Conservation (phyloP, 2,113 vertebrate species). For the Melanocharis versteri region DNA sequence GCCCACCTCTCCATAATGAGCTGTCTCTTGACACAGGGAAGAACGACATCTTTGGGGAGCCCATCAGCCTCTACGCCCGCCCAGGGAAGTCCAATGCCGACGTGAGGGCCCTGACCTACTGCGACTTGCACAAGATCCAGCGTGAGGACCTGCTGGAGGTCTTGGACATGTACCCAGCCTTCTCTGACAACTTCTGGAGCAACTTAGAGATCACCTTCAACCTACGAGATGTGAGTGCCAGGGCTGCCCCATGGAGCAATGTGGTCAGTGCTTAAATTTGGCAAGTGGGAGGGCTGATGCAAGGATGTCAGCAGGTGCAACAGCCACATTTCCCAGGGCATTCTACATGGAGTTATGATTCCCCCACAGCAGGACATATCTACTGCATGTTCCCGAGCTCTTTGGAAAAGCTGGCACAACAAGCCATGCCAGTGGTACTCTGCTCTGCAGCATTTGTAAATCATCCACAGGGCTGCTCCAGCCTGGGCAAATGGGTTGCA, state of each 20-base stretch:
- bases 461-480: neutral
- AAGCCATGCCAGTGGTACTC: neutral
- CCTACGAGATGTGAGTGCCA: slow-evolving; percentile 89
- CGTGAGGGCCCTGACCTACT: slow-evolving; percentile 93
- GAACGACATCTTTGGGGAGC: slow-evolving; percentile 96
- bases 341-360: neutral
- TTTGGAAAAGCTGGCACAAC: neutral
- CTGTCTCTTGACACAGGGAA: slow-evolving; percentile 78
- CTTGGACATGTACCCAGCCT: slow-evolving; percentile 95
- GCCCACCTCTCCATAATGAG: neutral
- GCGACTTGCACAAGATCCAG: slow-evolving; percentile 95
- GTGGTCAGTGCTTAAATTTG: neutral
- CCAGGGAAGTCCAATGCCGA: slow-evolving; percentile 93
- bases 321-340: neutral
- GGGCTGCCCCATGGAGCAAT: neutral
- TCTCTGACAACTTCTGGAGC: slow-evolving; percentile 91
- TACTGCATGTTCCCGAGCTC: neutral
- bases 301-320: neutral
- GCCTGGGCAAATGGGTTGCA: neutral
- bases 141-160: slow-evolving; percentile 94
- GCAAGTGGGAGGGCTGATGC: neutral
- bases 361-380: neutral
- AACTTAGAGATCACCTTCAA: slow-evolving; percentile 98
- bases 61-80: slow-evolving; percentile 85
- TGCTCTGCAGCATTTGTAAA: neutral